These are phyloP conservation scores for Ceraclea dissimilis DNA, from an alignment of 2,888 invertebrate species.

Conservation along the genomic window DNA sequence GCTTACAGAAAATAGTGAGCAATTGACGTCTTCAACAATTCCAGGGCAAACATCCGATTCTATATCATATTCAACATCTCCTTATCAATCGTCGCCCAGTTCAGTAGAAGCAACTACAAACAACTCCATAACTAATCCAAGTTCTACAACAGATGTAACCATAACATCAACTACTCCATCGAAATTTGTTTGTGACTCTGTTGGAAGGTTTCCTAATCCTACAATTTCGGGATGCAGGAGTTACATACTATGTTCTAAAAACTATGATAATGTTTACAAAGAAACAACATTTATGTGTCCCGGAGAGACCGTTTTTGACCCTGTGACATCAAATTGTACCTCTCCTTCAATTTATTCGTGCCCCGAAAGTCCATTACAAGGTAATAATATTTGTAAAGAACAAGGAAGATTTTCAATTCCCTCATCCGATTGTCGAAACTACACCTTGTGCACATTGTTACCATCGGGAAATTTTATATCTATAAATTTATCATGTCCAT, in stretches of 20 bases:
- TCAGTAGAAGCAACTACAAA: no score
- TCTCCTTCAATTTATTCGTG: background rate
- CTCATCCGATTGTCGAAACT: background rate
- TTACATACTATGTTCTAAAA: slow-evolving; percentile 43
- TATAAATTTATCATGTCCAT: slow-evolving; percentile 39
- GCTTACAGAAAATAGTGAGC: no score
- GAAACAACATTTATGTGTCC: slow-evolving; percentile 45
- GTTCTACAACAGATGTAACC: no score
- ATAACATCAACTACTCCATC: no score
- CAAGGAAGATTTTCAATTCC: background rate
- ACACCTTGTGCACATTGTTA: background rate
- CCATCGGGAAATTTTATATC: slow-evolving; percentile 28
- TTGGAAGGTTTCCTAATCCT: slow-evolving; percentile 30
- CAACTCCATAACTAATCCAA: no score
- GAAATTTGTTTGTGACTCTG: no score
- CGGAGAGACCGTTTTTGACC: slow-evolving; percentile 42
- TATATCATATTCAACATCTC: no score
- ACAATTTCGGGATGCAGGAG: slow-evolving; percentile 43
- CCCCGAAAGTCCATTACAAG: background rate
- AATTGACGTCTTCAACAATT: no score
- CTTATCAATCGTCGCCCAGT: no score
- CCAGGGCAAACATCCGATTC: no score
- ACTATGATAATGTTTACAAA: slow-evolving; percentile 38
- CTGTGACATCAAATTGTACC: slow-evolving; percentile 39
- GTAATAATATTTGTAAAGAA: background rate